Conservation (phyloP, 2,113 vertebrate species). For the Sakesphorus luctuosus region DNA sequence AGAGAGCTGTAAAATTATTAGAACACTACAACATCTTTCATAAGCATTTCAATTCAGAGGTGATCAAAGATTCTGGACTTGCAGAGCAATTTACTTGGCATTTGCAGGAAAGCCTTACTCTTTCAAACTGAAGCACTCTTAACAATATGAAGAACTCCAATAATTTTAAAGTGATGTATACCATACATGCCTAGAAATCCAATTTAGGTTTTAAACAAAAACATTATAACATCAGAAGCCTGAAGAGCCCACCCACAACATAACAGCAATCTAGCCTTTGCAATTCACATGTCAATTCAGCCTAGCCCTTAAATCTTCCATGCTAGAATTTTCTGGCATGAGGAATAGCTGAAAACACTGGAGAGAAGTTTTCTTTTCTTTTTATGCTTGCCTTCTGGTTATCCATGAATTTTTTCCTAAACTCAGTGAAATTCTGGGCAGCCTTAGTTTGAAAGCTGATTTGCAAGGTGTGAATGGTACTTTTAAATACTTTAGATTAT, state of each 20-base stretch:
- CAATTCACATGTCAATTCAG: conserved; percentile 43
- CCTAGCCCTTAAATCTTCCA: conserved; percentile 35
- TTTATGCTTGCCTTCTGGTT: conserved; percentile 10
- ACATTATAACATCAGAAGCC: conserved; percentile 63
- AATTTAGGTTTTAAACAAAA: conserved; percentile 75
- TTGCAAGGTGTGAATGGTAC: background rate
- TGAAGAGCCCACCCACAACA: conserved; percentile 35
- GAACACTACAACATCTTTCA: conserved; percentile 45
- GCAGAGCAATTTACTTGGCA: conserved; percentile 73
- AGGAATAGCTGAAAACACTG: conserved; percentile 17
- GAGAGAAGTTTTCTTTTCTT: conserved; percentile 15
- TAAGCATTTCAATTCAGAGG: conserved; percentile 71
- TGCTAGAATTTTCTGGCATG: conserved; percentile 5
- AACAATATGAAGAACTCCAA: conserved; percentile 74
- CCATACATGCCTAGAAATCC: conserved; percentile 67
- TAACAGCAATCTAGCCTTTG: conserved; percentile 50
- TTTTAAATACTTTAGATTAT: background rate
- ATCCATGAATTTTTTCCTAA: background rate
- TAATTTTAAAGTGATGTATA: conserved; percentile 74
- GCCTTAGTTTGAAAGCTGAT: background rate
- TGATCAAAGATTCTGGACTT: conserved; percentile 72
- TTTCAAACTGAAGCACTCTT: conserved; percentile 75
- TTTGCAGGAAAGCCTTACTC: conserved; percentile 72
- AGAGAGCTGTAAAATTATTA: conserved; percentile 67
- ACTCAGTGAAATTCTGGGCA: background rate